Base-by-base conservation (phyloP, 1,140 invertebrate genomes). In the Tigriopus japonicus region DNA sequence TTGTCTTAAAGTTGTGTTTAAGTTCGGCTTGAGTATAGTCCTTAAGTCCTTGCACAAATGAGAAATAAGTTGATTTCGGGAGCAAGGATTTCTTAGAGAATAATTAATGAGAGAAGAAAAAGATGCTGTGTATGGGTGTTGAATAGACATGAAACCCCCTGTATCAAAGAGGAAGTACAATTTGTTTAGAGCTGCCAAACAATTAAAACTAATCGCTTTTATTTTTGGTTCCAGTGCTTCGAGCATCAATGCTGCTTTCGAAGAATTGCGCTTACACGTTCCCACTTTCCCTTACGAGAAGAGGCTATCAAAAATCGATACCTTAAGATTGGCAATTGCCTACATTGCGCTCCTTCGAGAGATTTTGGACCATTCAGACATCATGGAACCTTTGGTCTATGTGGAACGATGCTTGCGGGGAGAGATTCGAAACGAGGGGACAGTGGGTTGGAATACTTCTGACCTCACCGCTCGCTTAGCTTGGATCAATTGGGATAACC, bases 211-310 rank as follows among this genome's bases (percentile, higher is more conserved):
- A n/a, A n/a, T 35, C 28, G 28, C 3, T 35, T 35, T 35, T 35
- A 35, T 35, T n/a, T n/a, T n/a, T n/a, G n/a, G n/a, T n/a, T 35
- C 28, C 28, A 52, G 53, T 49, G 43, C 19, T 64, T 63, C 17
- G 82, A 95, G 89, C 81, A 96, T 97, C 76, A 97, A 97, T 82
- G 90, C 88, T 72, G 93, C 92, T 71, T 98, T 97, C 78, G 90
- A 96, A 75, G 87, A 91, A 72, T 78, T 93, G 64, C 77, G 88
- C 55, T 83, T 87, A 60, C 89, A 96, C 73, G 92, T 98, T 62
- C 94, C 94, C 35, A 98, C 93, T 49, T 98, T 98, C 73, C 94
- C 94, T 0, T 98, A 95, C 69, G 94, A 98, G 74, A 97, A 97
- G 71, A 76, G 94, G 3, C 77, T 98, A 1, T 94, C 90, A 63